A percentile compares a stretch with the other conserved stretches of the same genome.
These are phyloP conservation scores for Sesia bembeciformis DNA, from an alignment of 2,888 invertebrate species.

Conservation along the genomic window DNA sequence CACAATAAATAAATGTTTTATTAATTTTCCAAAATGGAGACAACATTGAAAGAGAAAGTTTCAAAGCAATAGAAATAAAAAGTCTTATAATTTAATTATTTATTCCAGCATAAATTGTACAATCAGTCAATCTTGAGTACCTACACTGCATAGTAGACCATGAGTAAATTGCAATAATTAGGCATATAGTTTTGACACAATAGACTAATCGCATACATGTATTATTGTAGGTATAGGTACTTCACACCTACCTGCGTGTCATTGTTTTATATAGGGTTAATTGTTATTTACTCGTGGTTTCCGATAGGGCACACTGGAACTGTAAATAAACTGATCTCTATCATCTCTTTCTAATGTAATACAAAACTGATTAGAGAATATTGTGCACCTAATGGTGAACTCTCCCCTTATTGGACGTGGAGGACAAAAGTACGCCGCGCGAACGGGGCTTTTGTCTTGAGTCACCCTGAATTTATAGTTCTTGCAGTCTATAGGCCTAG, in stretches of 20 bases:
- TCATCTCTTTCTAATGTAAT: constrained; percentile 49
- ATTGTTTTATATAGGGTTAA: neutral
- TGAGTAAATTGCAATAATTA: too few species aligned
- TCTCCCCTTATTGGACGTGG: constrained; percentile 42
- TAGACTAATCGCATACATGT: neutral
- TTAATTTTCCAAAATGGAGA: too few species aligned
- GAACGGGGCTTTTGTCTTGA: constrained; percentile 35
- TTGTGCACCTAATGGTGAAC: constrained; percentile 41
- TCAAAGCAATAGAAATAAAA: too few species aligned
- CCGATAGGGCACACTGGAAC: constrained; percentile 33
- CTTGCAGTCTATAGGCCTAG: constrained; percentile 53
- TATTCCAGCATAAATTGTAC: too few species aligned
- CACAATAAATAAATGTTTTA: too few species aligned
- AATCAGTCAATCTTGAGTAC: too few species aligned
- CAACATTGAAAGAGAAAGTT: too few species aligned
- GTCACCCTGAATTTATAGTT: constrained; percentile 59
- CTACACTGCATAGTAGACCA: too few species aligned
- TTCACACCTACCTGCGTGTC: too few species aligned
- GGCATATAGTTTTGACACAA: neutral
- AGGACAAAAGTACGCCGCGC: constrained; percentile 58
- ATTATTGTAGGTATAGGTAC: neutral
- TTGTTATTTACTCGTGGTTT: constrained; percentile 29
- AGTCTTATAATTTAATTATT: too few species aligned
- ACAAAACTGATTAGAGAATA: constrained; percentile 62
- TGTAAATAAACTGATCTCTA: constrained; percentile 46